These are phyloP conservation scores for Hypena proboscidalis DNA, from an alignment of 2,888 invertebrate genomes.

Conservation along the genomic window DNA sequence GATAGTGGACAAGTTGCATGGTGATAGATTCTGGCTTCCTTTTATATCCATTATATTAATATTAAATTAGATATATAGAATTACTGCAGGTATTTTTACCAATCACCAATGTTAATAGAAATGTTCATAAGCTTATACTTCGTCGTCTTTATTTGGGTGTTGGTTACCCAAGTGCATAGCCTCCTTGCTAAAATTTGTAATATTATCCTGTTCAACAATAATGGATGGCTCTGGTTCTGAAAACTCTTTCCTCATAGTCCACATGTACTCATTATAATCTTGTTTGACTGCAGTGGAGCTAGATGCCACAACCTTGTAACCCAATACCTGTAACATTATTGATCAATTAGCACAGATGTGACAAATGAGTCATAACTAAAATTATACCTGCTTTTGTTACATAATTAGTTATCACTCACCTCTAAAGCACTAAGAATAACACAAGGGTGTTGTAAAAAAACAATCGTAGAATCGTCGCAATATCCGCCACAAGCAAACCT, in stretches of 20 bases:
- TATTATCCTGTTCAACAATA: constrained; percentile 86
- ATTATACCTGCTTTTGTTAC: constrained; percentile 9
- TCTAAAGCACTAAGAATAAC: constrained; percentile 94
- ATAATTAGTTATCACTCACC: constrained; percentile 62
- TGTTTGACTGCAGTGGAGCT: constrained; percentile 94
- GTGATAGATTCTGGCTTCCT: constrained; percentile 62
- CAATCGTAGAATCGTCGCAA: constrained; percentile 93
- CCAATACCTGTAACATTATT: constrained; percentile 87
- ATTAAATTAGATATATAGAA: constrained; percentile 31
- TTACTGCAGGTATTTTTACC: no score
- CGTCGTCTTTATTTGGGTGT: constrained; percentile 76
- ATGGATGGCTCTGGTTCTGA: constrained; percentile 91
- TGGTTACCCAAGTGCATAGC: constrained; percentile 79
- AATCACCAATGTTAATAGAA: no score
- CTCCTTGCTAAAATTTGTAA: constrained; percentile 87
- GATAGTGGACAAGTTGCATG: constrained; percentile 56
- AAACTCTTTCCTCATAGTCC: constrained; percentile 97
- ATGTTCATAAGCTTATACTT: constrained; percentile 59
- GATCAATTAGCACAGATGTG: constrained; percentile 23
- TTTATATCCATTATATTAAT: constrained; percentile 72
- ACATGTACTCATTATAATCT: constrained; percentile 96
- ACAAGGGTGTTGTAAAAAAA: constrained; percentile 94
- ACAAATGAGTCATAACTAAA: constrained; percentile 36
- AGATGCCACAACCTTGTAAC: constrained; percentile 95
- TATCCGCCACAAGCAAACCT: constrained; percentile 94